Evolutionary conservation across 2,888 invertebrate species (phyloP), one percentile per base, ranked within the genome.

Genomic region (Drosophila antonietae): DNA sequence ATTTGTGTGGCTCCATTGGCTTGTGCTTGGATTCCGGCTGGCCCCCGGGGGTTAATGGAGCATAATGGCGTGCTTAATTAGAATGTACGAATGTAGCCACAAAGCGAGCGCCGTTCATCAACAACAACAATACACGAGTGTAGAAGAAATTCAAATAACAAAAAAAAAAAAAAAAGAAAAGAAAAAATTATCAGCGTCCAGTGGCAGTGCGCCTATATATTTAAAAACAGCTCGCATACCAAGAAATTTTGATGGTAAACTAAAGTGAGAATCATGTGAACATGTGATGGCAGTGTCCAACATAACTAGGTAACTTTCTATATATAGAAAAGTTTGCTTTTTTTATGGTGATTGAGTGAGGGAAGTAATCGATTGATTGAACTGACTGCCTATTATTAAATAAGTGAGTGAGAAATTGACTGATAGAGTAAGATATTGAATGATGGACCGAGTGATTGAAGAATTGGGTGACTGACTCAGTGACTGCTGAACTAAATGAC

Each of bases 61-160:
- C 87, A 89, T 79, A 87, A 83, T 87, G 84, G 79, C 76, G 76
- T 65, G 79, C 84, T 70, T 68, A 88, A 78, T 80, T 86, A 73
- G 69, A 83, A 75, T 79, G 60, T 80, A 68, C 64, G 66, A 65
- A 73, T 52, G 47, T 51, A 35, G 61, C 56, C 60, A 64, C 37
- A 65, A 57, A 59, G 53, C 58, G 64, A 63, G 60, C 59, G 63
- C 39, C 71, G 57, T 51, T 63, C 52, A 76, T 72, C 31, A 49
- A 49, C 15, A 49, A 5, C 23, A 18, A 28, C 15, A 31, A 9
- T 2, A 18, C 5, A 28, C 4, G 15, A 51, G 31, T 18, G 31
- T 18, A 51, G 31, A 51, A 51, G 31, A 33, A 51, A 33, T 49
- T 49, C 49, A 49, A 49, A 49, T 31, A 23, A 33, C 14, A 8